A percentile compares a stretch with the other conserved stretches of the same genome.
Evolutionary conservation across 1,140 invertebrate genomes (phyloP).

Genomic region (Cephus cinctus): DNA sequence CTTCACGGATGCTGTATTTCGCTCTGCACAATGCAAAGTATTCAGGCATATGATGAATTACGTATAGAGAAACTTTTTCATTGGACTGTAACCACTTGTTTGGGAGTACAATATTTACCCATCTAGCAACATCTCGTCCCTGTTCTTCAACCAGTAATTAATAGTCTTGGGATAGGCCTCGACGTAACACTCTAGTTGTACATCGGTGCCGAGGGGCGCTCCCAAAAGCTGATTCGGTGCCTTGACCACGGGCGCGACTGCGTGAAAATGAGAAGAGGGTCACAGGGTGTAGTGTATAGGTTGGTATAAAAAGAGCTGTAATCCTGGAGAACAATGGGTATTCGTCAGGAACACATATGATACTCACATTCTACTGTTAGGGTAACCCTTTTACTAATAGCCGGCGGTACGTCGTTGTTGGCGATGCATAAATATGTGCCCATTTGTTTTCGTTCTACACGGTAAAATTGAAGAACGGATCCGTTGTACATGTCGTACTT

Average conservation of each 20-base stretch:
- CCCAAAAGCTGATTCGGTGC: constrained; percentile 81
- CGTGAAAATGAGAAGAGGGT: no score
- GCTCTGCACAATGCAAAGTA: constrained; percentile 61
- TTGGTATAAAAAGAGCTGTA: no score
- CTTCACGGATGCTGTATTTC: constrained; percentile 81
- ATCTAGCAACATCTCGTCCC: constrained; percentile 75
- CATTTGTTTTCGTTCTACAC: constrained; percentile 81
- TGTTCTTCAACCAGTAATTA: constrained; percentile 81
- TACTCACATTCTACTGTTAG: constrained; percentile 88
- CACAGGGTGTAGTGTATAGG: no score
- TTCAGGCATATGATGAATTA: no score
- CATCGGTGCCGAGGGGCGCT: constrained; percentile 75
- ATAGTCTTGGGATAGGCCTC: constrained; percentile 82
- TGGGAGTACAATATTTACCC: no score
- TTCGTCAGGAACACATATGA: no score
- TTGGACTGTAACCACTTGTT: no score
- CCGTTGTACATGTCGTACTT: constrained; percentile 68
- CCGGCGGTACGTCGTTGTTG: constrained; percentile 85
- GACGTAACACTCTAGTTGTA: constrained; percentile 78
- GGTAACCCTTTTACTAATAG: constrained; percentile 82
- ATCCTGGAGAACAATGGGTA: no score
- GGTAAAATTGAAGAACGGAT: constrained; percentile 69
- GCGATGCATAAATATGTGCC: constrained; percentile 86
- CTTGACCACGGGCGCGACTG: constrained; percentile 80
- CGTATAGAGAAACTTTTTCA: no score